Evolutionary conservation across 2,113 vertebrate species (phyloP).

Genomic region (Sander lucioperca): DNA sequence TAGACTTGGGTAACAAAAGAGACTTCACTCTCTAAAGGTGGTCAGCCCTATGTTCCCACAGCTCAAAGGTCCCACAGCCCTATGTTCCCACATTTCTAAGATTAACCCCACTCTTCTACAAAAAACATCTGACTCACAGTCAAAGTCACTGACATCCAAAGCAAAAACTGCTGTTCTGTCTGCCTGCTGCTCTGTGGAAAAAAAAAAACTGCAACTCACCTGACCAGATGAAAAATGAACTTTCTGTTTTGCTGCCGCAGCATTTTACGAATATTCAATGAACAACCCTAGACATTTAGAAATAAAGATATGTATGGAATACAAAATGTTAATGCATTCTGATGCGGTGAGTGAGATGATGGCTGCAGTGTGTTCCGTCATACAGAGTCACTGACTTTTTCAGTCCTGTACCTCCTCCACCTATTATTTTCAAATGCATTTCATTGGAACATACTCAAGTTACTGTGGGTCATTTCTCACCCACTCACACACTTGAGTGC

Average conservation of each 20-base stretch:
- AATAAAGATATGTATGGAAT: slow-evolving; percentile 40
- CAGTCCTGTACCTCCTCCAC: neutral
- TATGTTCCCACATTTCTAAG: too few species aligned
- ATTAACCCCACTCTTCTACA: neutral
- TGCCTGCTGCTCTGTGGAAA: neutral
- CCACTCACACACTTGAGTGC: slow-evolving; percentile 18
- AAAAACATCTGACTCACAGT: slow-evolving; percentile 11
- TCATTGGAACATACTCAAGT: slow-evolving; percentile 1
- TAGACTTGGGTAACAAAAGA: neutral
- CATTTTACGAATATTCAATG: slow-evolving; percentile 11
- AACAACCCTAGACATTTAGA: slow-evolving; percentile 9
- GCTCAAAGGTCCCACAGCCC: too few species aligned
- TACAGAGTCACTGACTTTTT: neutral
- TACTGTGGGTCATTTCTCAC: slow-evolving; percentile 27
- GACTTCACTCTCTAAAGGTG: neutral
- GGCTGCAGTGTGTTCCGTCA: slow-evolving; percentile 2
- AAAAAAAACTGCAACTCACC: neutral
- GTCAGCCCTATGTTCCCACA: too few species aligned
- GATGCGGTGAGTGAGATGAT: neutral
- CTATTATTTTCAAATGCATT: slow-evolving; percentile 30
- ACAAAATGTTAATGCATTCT: slow-evolving; percentile 1
- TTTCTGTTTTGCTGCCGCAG: slow-evolving; percentile 33
- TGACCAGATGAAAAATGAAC: slow-evolving; percentile 44
- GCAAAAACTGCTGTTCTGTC: neutral
- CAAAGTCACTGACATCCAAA: slow-evolving; percentile 15